These are phyloP conservation scores for Bemisia tabaci DNA, from an alignment of 1,140 invertebrate genomes.

Conservation along the genomic window DNA sequence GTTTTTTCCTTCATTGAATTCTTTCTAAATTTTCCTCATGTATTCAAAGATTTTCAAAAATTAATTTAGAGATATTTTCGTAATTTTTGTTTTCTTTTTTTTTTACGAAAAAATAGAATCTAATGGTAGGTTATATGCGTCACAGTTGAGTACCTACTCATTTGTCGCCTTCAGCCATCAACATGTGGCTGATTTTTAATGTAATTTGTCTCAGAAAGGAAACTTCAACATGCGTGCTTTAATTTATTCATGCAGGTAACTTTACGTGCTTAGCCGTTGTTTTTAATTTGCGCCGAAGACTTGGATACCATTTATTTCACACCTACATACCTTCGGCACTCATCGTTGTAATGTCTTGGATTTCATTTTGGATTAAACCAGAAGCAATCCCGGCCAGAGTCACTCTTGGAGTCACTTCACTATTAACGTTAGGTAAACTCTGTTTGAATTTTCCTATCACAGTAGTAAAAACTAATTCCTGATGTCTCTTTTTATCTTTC, in stretches of 20 bases:
- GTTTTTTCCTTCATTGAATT: too few species aligned
- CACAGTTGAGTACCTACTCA: too few species aligned
- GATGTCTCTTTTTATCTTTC: not conserved
- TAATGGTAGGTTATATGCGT: too few species aligned
- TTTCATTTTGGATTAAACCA: constrained; percentile 86
- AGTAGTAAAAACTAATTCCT: not conserved
- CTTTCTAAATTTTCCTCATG: too few species aligned
- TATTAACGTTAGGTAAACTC: constrained; percentile 57
- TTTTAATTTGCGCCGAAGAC: constrained; percentile 62
- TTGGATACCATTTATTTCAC: constrained; percentile 80
- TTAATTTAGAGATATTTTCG: too few species aligned
- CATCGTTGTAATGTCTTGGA: constrained; percentile 87
- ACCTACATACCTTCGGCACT: constrained; percentile 80
- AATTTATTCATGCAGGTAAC: constrained; percentile 56
- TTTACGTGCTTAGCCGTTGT: constrained; percentile 77
- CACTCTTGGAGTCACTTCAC: constrained; percentile 66
- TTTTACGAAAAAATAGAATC: too few species aligned
- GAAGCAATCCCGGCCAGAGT: constrained; percentile 73
- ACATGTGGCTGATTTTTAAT: too few species aligned
- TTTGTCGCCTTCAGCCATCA: too few species aligned
- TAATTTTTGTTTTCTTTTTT: too few species aligned
- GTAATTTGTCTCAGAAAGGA: too few species aligned
- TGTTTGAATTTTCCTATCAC: not conserved
- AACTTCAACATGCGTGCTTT: too few species aligned
- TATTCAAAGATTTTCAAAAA: too few species aligned